Evolutionary conservation across 2,113 vertebrate genomes (phyloP).

Genomic region (Elaphurus davidianus): DNA sequence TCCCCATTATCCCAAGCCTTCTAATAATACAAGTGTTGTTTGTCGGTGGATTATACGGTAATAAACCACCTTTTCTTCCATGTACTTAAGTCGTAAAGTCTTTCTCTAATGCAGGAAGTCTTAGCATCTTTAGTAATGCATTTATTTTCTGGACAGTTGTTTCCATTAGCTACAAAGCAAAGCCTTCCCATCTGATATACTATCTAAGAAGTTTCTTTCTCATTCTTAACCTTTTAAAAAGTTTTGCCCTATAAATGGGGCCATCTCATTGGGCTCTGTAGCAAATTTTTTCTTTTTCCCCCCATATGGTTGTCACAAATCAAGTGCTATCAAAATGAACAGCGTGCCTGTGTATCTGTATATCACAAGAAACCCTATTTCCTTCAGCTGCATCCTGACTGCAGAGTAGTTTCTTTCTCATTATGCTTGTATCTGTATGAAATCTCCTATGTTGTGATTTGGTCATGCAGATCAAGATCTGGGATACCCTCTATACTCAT

Average conservation of each 20-base stretch:
- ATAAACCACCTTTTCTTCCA: slow-evolving; percentile 35
- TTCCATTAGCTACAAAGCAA: neutral
- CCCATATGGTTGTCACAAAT: neutral
- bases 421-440: neutral
- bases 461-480: neutral
- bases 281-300: neutral
- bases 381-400: neutral
- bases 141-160: neutral
- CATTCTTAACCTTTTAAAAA: neutral
- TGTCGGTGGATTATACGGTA: slow-evolving; percentile 87
- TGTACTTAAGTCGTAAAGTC: neutral
- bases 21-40: slow-evolving; percentile 51
- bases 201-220: neutral
- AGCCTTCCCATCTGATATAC: neutral
- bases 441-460: neutral
- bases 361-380: neutral
- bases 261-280: neutral
- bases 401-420: neutral
- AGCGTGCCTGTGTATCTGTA: neutral
- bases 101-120: neutral
- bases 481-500: neutral
- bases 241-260: neutral
- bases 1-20: slow-evolving; percentile 76
- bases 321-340: neutral
- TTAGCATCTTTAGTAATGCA: neutral